Base-by-base conservation (phyloP, 1,140 invertebrate species). In the Argopecten irradians region DNA sequence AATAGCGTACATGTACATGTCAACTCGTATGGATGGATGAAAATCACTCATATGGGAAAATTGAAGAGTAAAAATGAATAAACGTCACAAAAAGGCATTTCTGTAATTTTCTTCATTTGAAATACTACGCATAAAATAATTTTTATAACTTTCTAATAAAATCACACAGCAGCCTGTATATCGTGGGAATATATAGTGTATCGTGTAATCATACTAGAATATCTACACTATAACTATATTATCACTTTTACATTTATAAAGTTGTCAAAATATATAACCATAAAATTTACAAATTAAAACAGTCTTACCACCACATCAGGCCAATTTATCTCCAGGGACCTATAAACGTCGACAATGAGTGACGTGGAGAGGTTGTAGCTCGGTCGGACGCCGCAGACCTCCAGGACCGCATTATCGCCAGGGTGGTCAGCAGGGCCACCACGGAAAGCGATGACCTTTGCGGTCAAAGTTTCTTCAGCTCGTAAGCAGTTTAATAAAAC, bases 261-360 rank as follows among this genome's bases (percentile, higher is more conserved):
- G 55, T 71, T 71, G 55, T 71, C 55, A 71, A 71, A 71, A 71
- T 71, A 71, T 71, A 71, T 71, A 71, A 71, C 55, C 55, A 28
- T 71, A n/a, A 71, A 71, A 71, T 71, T 71, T 71, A 71, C 22
- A 71, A 71, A 71, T n/a, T 71, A 28, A 71, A 71, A 71, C n/a
- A 71, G 55, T 1, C 55, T 71, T 28, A n/a, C 55, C 19, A 1
- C 14, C 1, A 71, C 22, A 71, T 71, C 55, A 71, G 55, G 1
- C 16, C 55, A 5, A 71, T 71, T 11, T 5, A 71, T 71, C 55
- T 71, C 55, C 5, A 7, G n/a, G 55, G 55, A 71, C 55, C 55
- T 71, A 71, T 71, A 71, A 71, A 71, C n/a, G 55, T 71, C 55
- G 16, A n/a, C 55, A 55, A 5, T 28, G 55, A 71, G 55, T 71